Conservation (phyloP, 1,140 invertebrate species). For the Bombus consobrinus region DNA sequence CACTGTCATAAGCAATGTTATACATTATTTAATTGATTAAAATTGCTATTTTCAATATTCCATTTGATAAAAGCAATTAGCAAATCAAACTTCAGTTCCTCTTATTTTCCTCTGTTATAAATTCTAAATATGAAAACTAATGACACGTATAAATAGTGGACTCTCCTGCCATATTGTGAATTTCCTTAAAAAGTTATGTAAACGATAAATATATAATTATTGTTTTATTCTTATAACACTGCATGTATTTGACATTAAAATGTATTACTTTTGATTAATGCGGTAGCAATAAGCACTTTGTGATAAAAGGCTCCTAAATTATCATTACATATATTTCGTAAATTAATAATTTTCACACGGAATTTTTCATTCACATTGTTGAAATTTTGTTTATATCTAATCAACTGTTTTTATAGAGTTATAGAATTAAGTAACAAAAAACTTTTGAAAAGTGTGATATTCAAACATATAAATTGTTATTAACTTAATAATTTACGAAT, state of each 20-base stretch:
- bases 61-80: not conserved
- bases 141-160: not conserved
- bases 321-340: not conserved
- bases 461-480: not conserved
- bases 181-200: not conserved
- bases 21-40: not conserved
- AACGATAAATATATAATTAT: not conserved
- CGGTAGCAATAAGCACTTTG: not conserved
- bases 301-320: not conserved
- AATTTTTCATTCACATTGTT: not conserved
- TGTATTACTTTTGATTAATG: not conserved
- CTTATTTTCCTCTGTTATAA: not conserved
- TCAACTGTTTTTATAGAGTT: not conserved
- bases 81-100: not conserved
- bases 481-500: not conserved
- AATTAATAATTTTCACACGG: not conserved
- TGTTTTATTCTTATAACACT: not conserved
- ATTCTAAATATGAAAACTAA: not conserved
- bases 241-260: not conserved
- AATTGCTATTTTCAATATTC: not conserved
- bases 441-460: conserved; percentile 5
- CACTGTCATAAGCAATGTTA: not conserved
- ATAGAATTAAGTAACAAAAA: not conserved
- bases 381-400: not conserved
- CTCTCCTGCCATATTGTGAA: not conserved